Evolutionary conservation across 35 echinoderm and acorn worm species (phyloP).

Genomic region (Lytechinus pictus): DNA sequence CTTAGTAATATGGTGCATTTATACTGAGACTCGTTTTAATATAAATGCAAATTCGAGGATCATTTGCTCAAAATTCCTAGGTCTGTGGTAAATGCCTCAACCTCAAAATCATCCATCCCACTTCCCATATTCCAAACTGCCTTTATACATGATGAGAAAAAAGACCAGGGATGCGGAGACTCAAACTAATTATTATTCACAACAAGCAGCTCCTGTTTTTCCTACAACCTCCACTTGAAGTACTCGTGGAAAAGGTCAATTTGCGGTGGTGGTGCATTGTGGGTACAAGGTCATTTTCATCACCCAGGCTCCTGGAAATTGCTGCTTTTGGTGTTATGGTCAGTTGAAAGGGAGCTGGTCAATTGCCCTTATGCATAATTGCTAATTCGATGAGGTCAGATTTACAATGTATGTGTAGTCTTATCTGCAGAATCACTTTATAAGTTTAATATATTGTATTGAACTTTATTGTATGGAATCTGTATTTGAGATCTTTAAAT

Average conservation of each 20-base stretch:
- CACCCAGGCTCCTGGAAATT: background rate
- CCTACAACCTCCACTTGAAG: background rate
- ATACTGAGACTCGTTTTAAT: background rate
- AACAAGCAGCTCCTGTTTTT: background rate
- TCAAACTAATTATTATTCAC: background rate
- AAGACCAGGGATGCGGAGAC: background rate
- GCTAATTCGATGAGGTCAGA: background rate
- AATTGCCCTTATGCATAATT: background rate
- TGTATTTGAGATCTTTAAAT: no score
- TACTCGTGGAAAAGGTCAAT: slow-evolving; percentile 16
- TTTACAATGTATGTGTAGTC: background rate
- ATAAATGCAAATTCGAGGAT: slow-evolving; percentile 12
- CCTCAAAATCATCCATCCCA: background rate
- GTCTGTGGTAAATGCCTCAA: background rate
- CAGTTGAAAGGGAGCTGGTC: background rate
- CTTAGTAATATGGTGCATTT: background rate
- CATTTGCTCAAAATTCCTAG: slow-evolving; percentile 11
- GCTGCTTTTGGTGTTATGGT: background rate
- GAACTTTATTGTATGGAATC: background rate
- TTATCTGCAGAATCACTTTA: background rate
- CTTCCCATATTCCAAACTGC: background rate
- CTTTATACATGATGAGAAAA: background rate
- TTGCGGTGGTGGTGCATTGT: background rate
- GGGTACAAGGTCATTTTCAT: slow-evolving; percentile 12
- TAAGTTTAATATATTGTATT: background rate